Base-by-base conservation (phyloP, 1,140 invertebrate species). In the Scaptodrosophila lebanonensis region DNA sequence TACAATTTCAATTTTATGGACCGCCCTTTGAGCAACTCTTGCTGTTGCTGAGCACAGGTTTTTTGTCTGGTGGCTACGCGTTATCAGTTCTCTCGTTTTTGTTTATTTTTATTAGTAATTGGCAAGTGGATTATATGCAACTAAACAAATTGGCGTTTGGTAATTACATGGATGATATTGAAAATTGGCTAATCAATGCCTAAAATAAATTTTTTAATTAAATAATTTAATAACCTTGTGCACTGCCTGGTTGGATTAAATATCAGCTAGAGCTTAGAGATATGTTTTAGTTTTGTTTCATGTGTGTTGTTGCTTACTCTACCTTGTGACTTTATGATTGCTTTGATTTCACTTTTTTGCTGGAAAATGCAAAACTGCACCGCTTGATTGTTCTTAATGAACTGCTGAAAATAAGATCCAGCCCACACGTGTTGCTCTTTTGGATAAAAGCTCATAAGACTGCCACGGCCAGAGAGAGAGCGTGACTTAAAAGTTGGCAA, bases 371-470 rank as follows among this genome's bases (percentile, higher is more conserved):
- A 38, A n/a, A 70, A 77, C 53, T 33, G 9, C 16, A 56, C 40
- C 3, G 25, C 35, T 36, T 44, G 25, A 9, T 15, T 35, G 52
- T 38, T 48, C 9, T 13, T 5, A 36, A 43, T 11, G n/a, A 57
- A 75, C 35, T 73, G 48, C 9, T 9, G 16, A 11, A 7, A 22
- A 22, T 38, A 30, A 15, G 3, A 25, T 2, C 15, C 7, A n/a
- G n/a, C 30, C 30, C 40, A 39, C 73, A 77, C 58, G 63, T 68
- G 59, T 52, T 66, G 51, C 11, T 33, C 8, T 44, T 63, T 56
- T 56, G 42, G 61, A 65, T 69, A 42, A 17, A 49, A 33, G 25
- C 22, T 15, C 13, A 36, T 29, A 42, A 2, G 1, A 2, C 2
- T n/a, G 18, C 11, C 13, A 33, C 36, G 6, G 64, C 48, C 51